Evolutionary conservation across 2,888 invertebrate species (phyloP), one percentile per base, ranked within the genome.

Genomic region (Sepiola atlantica): DNA sequence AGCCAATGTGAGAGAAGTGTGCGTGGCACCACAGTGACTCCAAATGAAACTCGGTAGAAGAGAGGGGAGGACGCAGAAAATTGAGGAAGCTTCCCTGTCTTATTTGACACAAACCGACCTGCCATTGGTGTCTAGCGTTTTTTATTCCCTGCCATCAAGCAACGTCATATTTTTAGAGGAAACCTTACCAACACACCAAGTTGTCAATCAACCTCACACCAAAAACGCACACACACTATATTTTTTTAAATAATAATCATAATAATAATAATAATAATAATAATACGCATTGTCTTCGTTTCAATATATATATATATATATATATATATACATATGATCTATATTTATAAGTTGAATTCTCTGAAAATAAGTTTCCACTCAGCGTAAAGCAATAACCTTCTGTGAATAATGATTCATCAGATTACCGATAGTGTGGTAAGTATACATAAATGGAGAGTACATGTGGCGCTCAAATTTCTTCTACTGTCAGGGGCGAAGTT

Each of bases 91-190:
- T 12, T 77, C 77, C 77, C 77, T 77, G 77, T 32, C 32, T 77
- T 77, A 77, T 77, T 77, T 77, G 77, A 28, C 77, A 28, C 77
- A 32, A 77, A 77, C 77, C 3, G 77, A 32, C 77, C n/a, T 77
- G n/a, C n/a, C 77, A 77, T 77, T 32, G 77, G 77, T 77, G 77
- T n/a, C 77, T 32, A 77, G n/a, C 32, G 16, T 77, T 45, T 77
- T 61, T 77, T 77, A 77, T 77, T 77, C 77, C 32, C n/a, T 77
- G 77, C 77, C 77, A 77, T 77, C n/a, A 77, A 77, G 77, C n/a
- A 77, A 77, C n/a, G 77, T 77, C 77, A 77, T 77, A 77, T 77
- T 77, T 77, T 77, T 61, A 24, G 77, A 16, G 77, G 28, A n/a
- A 12, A n/a, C n/a, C n/a, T 77, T n/a, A 77, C 77, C 77, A 18